phyloP scores from a whole-genome alignment of 1,140 invertebrate genomes.

The Sycophila sp. region DNA sequence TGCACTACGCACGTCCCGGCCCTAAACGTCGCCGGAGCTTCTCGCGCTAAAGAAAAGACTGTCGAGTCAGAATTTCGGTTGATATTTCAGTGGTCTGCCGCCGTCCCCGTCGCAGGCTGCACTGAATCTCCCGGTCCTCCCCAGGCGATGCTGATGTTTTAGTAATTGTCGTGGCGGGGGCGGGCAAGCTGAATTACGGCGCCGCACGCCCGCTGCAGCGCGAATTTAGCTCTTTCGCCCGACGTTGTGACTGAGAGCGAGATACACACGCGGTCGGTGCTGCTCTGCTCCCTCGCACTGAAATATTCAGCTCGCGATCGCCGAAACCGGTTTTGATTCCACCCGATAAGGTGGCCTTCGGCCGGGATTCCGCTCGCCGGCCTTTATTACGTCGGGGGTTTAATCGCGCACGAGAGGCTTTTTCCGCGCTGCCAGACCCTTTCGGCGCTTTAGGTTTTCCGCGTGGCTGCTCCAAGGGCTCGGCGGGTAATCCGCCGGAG shows the following conservation, averaged over 20 bases:
- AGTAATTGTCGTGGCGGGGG: conserved; percentile 29
- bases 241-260: too few relatives aligned
- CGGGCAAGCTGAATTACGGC: conserved; percentile 26
- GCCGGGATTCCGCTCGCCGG: background rate
- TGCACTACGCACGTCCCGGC: background rate
- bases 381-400: too few relatives aligned
- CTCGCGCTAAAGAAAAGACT: too few relatives aligned
- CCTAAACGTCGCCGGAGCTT: background rate
- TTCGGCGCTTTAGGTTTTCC: too few relatives aligned
- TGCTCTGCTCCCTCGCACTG: too few relatives aligned
- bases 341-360: background rate
- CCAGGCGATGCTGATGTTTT: conserved; percentile 15
- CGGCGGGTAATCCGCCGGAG: too few relatives aligned
- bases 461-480: too few relatives aligned
- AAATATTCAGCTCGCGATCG: background rate
- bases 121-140: background rate
- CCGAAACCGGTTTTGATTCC: background rate
- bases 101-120: background rate
- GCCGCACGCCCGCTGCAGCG: background rate
- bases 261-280: background rate
- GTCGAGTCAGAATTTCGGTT: conserved; percentile 7
- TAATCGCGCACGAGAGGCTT: too few relatives aligned
- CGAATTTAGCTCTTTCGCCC: background rate
- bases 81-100: background rate
- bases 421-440: too few relatives aligned